Base-by-base conservation (phyloP, 2,888 invertebrate species). In the Ypsolopha sequella region DNA sequence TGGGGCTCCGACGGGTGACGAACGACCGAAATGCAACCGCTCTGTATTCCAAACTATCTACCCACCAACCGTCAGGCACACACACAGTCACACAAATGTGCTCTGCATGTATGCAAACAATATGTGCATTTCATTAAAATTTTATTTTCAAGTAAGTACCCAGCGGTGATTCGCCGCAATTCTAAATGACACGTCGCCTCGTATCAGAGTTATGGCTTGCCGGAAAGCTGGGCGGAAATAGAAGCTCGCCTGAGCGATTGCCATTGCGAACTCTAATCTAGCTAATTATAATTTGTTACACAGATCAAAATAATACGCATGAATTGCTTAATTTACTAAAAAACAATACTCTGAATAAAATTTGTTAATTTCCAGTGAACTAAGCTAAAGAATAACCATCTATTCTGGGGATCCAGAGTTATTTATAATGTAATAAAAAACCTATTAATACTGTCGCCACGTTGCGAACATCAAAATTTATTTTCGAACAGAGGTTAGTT, bases 1-100 rank as follows among this genome's bases (percentile, higher is more conserved):
- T 68, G 82, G 70, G 82, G 77, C 78, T 74, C 73, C 64, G 69
- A 55, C 72, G 82, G 82, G 84, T 80, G 72, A 70, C 68, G 70
- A 8, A 64, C 64, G 52, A 48, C 48, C 53, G 48, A 51, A 53
- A 53, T 54, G 54, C 54, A 54, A 14, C 45, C n/a, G n/a, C 24
- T 33, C 34, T 34, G 38, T 24, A 24, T 24, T 24, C 24, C 2
- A 24, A 24, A 24, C 24, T 24, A 24, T 24, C 8, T 24, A 41
- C 36, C 24, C 10, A 49, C 39, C 33, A 35, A 47, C 47, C 36
- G 36, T 11, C n/a, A 47, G n/a, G n/a, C 49, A 41, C 41, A 47
- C 47, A 36, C 47, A 34, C 46, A 33, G 33, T 33, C 46, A n/a
- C 46, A 6, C 39, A n/a, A n/a, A 34, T 35, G 35, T 7, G 13